These are phyloP conservation scores for Oncorhynchus tshawytscha DNA, from an alignment of 2,113 vertebrate genomes.

Conservation along the genomic window DNA sequence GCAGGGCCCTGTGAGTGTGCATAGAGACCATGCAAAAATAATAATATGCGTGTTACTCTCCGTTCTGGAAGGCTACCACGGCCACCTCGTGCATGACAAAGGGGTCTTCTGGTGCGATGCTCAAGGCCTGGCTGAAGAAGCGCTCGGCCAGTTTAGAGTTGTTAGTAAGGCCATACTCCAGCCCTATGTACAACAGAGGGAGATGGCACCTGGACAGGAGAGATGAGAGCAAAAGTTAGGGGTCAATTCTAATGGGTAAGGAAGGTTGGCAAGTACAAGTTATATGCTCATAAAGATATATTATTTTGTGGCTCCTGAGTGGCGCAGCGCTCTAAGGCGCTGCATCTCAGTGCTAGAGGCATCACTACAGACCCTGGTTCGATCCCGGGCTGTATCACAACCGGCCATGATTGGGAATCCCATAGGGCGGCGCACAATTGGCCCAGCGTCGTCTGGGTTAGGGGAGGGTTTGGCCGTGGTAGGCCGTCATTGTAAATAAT, in stretches of 20 bases:
- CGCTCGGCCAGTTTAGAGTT: constrained; percentile 97
- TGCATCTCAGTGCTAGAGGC: too few relatives aligned
- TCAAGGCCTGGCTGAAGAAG: constrained; percentile 97
- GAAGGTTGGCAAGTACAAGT: too few relatives aligned
- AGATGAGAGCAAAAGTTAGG: neutral
- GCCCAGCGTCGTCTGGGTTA: too few relatives aligned
- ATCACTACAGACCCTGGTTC: too few relatives aligned
- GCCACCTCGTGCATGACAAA: constrained; percentile 98
- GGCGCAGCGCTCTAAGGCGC: too few relatives aligned
- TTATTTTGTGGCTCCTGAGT: too few relatives aligned
- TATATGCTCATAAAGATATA: too few relatives aligned
- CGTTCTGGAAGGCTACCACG: constrained; percentile 97
- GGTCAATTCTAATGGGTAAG: neutral
- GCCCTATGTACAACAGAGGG: constrained; percentile 96
- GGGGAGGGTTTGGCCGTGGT: too few relatives aligned
- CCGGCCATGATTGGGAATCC: too few relatives aligned
- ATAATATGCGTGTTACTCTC: constrained; percentile 73
- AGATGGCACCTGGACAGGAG: constrained; percentile 86
- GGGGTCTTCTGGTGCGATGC: constrained; percentile 95
- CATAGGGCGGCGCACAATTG: too few relatives aligned
- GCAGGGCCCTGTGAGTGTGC: neutral
- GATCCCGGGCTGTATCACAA: too few relatives aligned
- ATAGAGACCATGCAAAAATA: neutral
- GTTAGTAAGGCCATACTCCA: constrained; percentile 98
- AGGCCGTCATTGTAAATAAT: too few relatives aligned